Percentiles rank a stretch among this genome's conserved stretches.
phyloP scores from a whole-genome alignment of 2,797 vertebrate species.

The Mus caroli region DNA sequence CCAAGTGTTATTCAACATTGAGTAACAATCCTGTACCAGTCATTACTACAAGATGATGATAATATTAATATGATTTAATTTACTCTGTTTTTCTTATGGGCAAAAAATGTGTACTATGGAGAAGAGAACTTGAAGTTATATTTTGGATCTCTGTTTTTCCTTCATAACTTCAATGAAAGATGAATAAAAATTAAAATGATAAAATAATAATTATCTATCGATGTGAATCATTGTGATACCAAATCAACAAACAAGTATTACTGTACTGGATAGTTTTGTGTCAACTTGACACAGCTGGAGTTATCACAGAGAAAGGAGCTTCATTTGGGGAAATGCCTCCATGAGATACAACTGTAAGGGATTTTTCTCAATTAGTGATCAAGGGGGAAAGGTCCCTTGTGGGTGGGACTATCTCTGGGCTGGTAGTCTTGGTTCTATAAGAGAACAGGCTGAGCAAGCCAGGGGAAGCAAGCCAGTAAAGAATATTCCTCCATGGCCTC shows the following conservation, averaged over 20 bases:
- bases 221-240: neutral
- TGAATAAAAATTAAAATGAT: conserved; percentile 11
- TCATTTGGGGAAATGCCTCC: too few relatives aligned
- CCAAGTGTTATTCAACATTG: neutral
- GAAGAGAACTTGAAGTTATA: neutral
- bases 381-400: too few relatives aligned
- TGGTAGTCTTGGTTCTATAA: too few relatives aligned
- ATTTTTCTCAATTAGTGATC: too few relatives aligned
- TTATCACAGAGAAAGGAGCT: too few relatives aligned
- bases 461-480: too few relatives aligned
- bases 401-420: too few relatives aligned
- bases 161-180: neutral
- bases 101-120: neutral
- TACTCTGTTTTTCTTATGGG: neutral
- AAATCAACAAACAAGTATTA: neutral
- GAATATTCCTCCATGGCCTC: too few relatives aligned
- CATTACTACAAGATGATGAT: neutral
- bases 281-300: too few relatives aligned
- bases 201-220: neutral
- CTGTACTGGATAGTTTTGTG: too few relatives aligned
- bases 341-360: too few relatives aligned
- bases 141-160: neutral
- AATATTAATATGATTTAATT: conserved; percentile 9
- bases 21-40: neutral
- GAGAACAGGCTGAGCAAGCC: too few relatives aligned